Conservation (phyloP, 2,113 vertebrate genomes). For the Illadopsis cleaveri region DNA sequence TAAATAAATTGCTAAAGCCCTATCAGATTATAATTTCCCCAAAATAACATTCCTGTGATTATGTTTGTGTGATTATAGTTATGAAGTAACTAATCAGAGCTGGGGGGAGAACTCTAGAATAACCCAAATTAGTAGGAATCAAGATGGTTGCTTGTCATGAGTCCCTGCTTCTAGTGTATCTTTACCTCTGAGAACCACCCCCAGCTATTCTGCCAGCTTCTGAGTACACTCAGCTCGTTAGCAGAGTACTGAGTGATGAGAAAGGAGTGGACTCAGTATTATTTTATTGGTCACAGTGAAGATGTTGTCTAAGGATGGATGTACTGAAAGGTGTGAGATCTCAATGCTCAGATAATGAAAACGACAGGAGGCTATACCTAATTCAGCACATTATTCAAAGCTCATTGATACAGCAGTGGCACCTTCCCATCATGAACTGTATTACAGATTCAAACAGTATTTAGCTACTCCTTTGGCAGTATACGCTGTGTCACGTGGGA, state of each 20-base stretch:
- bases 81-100: not conserved
- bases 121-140: not conserved
- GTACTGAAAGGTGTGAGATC: not conserved
- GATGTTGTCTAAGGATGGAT: not conserved
- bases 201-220: not conserved
- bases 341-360: not conserved
- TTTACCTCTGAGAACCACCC: not conserved
- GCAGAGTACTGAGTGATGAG: not conserved
- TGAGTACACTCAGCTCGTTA: not conserved
- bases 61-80: not conserved
- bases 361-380: not conserved
- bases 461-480: not conserved
- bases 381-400: not conserved
- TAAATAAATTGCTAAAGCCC: slow-evolving; percentile 21
- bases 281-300: not conserved
- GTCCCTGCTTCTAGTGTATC: not conserved
- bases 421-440: not conserved
- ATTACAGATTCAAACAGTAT: not conserved
- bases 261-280: not conserved
- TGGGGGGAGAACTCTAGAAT: not conserved
- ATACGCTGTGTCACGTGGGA: rapidly evolving
- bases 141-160: not conserved
- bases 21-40: not conserved
- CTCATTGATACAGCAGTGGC: not conserved
- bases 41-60: slow-evolving; percentile 28